Base-by-base conservation (phyloP, 2,113 vertebrate species). In the Trachemys scripta region DNA sequence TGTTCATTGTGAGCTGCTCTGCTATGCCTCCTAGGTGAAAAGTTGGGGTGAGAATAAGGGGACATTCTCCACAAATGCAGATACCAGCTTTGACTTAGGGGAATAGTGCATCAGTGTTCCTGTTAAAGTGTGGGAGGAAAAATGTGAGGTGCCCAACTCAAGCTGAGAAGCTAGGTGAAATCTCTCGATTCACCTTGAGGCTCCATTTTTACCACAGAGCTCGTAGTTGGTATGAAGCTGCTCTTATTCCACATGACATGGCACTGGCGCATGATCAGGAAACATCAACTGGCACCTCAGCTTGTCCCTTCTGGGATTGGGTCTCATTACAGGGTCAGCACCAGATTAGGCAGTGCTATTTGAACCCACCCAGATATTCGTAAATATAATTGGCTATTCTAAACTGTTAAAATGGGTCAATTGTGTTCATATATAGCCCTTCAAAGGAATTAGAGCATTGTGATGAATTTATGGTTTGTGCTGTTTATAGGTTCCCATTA, bases 151-250 rank as follows among this genome's bases (percentile, higher is more conserved):
- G 57, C 85, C 10, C 3, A 84, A 62, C 31, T 94, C 2, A 82
- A 5, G 35, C 0, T 0, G 38, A 22, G 35, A 59, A 89, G 51
- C 22, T 65, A 51, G 5, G 47, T 7, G n/a, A 85, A 7, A 69
- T 82, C 49, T 49, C 85, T 59, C 56, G 16, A 14, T 51, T 95
- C 92, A 29, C 45, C 11, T 27, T 11, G 9, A 53, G 38, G 82
- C 8, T 17, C 17, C 86, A 2, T 82, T 95, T 6, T 65, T 29
- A 82, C 84, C 35, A 80, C n/a, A 90, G 88, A 57, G 29, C 51
- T 16, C 47, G 6, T 35, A 85, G 22, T 5, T 91, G 56, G 3
- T 0, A 0, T 35, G 8, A 8, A 81, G 27, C 17, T 85, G 19
- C 17, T 76, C 42, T 45, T 47, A 47, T 76, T 76, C 72, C 72